Evolutionary conservation across 1,140 invertebrate genomes (phyloP), one percentile per base, ranked within the genome.

Genomic region (Carposina sasakii): DNA sequence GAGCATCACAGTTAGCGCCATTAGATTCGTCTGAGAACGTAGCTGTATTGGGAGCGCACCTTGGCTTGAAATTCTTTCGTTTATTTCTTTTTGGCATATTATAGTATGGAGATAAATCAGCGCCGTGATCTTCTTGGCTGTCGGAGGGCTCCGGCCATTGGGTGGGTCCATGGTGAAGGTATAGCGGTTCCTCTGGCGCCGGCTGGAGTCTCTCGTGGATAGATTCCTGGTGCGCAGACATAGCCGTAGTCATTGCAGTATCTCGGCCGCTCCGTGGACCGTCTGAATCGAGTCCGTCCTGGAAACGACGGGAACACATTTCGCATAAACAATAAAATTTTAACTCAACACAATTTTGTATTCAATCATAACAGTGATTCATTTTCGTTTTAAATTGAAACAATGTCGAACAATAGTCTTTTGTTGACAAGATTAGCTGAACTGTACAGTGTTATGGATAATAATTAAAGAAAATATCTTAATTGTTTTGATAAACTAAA

Each of bases 1-100:
- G 64, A 33, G 85, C 71, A 40, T 72, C 76, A 52, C 83, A 75
- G 47, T 85, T 77, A 10, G 66, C 81, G 16, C 77, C 84, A 37
- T 85, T 84, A 2, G 86, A 86, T 15, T 86, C 76, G 43, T 83
- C 84, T 19, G 83, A 83, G 46, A 84, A 84, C 8, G 84, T 78
- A 3, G 87, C 70, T 3, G 77, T 64, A 44, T 86, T 85, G 31
- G 90, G 90, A 33, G 87, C 86, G 63, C 88, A 89, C 51, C 89
- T 71, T 0, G 90, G 90, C 61, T 90, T 89, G 72, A 91, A 91
- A 67, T 91, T 90, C 65, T 91, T 91, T 41, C 90, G 75, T 57
- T 91, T 91, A 71, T 91, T 91, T 48, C 88, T 79, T 70, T 88
- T 89, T 43, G 87, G 86, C 57, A 81, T 78, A 54, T 86, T 86